Conservation (phyloP, 2,888 invertebrate species). For the Dichetophora obliterata region DNA sequence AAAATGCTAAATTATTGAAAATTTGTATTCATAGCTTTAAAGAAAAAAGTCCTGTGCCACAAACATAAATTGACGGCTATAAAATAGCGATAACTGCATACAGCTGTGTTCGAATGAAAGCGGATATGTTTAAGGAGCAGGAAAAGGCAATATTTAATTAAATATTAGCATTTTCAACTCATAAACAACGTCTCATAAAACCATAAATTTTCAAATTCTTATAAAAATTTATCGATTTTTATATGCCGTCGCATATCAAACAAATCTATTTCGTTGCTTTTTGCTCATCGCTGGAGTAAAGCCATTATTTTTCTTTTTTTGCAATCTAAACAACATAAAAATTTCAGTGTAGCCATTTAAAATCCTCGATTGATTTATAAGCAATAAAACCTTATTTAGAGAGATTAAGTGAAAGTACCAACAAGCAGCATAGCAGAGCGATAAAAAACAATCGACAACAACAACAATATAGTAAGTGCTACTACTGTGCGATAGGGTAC, state of each 20-base stretch:
- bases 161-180: too few species aligned
- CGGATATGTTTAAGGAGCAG: too few species aligned
- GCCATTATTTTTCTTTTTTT: too few species aligned
- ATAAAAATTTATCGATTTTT: too few species aligned
- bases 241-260: too few species aligned
- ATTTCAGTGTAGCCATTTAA: not conserved
- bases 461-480: not conserved
- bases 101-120: not conserved
- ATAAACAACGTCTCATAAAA: too few species aligned
- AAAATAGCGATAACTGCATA: not conserved
- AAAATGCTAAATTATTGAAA: not conserved
- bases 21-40: not conserved
- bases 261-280: too few species aligned
- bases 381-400: constrained; percentile 7
- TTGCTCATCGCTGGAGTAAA: too few species aligned
- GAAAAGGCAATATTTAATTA: too few species aligned
- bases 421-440: not conserved
- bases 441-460: not conserved
- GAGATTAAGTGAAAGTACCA: constrained; percentile 7
- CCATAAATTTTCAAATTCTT: too few species aligned
- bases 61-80: not conserved
- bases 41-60: too few species aligned
- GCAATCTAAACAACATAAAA: too few species aligned
- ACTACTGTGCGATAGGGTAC: not conserved
- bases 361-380: not conserved